Conservation (phyloP, 1,140 invertebrate species). For the Calliphora vicina region DNA sequence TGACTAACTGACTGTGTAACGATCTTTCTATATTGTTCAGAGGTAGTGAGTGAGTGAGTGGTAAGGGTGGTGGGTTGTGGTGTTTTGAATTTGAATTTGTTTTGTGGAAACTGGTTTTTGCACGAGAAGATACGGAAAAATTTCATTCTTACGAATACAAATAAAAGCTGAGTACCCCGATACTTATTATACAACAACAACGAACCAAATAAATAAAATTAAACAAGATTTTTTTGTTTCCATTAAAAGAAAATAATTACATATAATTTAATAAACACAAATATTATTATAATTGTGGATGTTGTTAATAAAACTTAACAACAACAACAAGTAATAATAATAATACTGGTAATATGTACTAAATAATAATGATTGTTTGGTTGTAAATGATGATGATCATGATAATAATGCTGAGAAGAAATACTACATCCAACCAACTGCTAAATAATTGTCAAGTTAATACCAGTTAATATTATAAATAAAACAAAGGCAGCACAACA, state of each 20-base stretch:
- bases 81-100: background rate
- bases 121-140: background rate
- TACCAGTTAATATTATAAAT: background rate
- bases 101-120: background rate
- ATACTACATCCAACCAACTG: background rate
- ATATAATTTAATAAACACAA: slow-evolving; percentile 7
- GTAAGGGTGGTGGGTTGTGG: background rate
- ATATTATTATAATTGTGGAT: background rate
- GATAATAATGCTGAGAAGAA: background rate
- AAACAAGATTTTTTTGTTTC: background rate
- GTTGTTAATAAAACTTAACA: too few species aligned
- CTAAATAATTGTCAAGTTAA: background rate
- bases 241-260: background rate
- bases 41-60: background rate
- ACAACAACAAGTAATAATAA: too few species aligned
- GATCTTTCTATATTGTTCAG: background rate
- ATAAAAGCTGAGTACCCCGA: background rate
- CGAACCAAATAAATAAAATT: slow-evolving; percentile 4
- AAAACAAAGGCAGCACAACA: background rate
- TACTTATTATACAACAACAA: background rate
- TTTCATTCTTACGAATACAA: too few species aligned
- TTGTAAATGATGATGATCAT: background rate
- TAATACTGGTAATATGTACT: too few species aligned
- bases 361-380: too few species aligned
- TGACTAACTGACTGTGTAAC: background rate